These are phyloP conservation scores for Trachelipus rathkii DNA, from an alignment of 1,140 invertebrate genomes.

Conservation along the genomic window DNA sequence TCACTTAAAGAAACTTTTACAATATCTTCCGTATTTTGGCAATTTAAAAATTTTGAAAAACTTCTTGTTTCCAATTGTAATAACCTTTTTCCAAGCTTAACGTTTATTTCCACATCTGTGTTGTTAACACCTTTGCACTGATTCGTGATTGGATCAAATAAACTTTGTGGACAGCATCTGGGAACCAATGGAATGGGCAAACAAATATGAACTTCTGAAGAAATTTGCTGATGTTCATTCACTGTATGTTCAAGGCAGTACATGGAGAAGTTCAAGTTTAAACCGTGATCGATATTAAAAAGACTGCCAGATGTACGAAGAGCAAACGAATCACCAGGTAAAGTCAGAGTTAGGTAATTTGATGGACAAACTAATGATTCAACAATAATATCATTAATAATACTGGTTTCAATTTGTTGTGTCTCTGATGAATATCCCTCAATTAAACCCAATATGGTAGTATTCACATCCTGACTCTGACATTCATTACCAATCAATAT, in stretches of 20 bases:
- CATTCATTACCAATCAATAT: not conserved
- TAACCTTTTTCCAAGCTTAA: not conserved
- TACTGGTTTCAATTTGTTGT: not conserved
- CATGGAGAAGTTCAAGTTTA: not conserved
- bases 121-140: not conserved
- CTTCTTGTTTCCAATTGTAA: not conserved
- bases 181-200: not conserved
- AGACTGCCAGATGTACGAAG: not conserved
- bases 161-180: not conserved
- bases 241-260: not conserved
- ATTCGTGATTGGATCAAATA: not conserved
- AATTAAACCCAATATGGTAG: not conserved
- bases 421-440: not conserved
- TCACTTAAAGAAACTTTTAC: not conserved
- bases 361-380: not conserved
- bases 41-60: not conserved
- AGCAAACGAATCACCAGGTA: not conserved
- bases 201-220: not conserved
- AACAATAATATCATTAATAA: not conserved
- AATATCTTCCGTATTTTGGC: not conserved
- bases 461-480: not conserved
- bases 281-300: not conserved
- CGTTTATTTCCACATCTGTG: not conserved
- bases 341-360: not conserved
- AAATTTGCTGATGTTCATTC: not conserved